Conservation (phyloP, 2,113 vertebrate genomes). For the Dipodomys merriami region DNA sequence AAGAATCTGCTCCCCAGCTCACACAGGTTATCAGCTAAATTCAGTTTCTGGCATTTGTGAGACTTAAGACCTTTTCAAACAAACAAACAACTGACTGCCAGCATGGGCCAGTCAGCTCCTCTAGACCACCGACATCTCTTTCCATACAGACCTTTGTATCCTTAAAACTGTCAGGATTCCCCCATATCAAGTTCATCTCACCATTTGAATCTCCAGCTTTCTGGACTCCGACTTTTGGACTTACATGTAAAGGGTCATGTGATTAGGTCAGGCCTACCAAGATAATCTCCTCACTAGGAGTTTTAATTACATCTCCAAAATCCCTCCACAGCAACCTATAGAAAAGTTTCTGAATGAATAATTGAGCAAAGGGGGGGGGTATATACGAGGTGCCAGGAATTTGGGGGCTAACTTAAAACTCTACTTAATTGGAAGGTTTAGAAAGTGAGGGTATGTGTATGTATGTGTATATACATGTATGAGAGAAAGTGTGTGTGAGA, state of each 20-base stretch:
- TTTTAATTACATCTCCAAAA: conserved; percentile 22
- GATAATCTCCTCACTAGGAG: not conserved
- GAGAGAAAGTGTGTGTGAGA: not conserved
- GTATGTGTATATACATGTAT: not conserved
- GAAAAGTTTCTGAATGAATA: not conserved
- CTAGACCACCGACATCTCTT: not conserved
- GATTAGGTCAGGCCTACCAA: not conserved
- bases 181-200: not conserved
- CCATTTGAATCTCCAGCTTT: not conserved
- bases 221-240: not conserved
- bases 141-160: not conserved
- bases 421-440: not conserved
- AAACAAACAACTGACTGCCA: not conserved
- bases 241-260: conserved; percentile 5
- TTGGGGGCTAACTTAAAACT: not conserved
- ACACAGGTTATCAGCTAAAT: not conserved
- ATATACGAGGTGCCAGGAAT: not conserved
- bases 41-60: not conserved
- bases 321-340: not conserved
- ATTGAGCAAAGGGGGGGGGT: not conserved
- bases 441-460: not conserved
- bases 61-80: not conserved
- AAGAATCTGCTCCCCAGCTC: not conserved
- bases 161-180: not conserved
- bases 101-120: not conserved